Evolutionary conservation across 2,888 invertebrate genomes (phyloP).

Genomic region (Drosophila testacea): DNA sequence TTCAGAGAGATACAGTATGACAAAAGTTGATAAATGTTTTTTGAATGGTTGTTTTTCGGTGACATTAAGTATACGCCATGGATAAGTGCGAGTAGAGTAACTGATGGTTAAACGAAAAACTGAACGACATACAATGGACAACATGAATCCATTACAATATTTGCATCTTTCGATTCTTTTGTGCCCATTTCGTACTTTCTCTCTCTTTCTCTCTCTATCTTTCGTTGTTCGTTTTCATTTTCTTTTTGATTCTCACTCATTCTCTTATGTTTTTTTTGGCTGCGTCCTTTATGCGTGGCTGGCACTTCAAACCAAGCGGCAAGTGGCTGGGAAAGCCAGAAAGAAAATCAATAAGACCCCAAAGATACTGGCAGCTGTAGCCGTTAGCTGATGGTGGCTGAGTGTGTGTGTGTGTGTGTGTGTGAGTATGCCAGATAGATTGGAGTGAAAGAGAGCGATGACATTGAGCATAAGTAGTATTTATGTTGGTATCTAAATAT

Average conservation of each 20-base stretch:
- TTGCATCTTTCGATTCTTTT: constrained; percentile 66
- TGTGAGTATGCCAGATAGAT: constrained; percentile 7
- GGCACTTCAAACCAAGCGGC: constrained; percentile 59
- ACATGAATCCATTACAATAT: constrained; percentile 73
- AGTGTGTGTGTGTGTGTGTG: neutral
- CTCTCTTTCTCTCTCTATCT: constrained; percentile 1
- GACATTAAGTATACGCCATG: constrained; percentile 41
- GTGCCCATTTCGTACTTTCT: constrained; percentile 39
- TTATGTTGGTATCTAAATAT: constrained; percentile 79
- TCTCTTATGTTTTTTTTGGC: constrained; percentile 27
- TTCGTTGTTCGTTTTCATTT: constrained; percentile 13
- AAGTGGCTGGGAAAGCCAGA: constrained; percentile 71
- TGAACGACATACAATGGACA: constrained; percentile 14
- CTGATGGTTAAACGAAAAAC: neutral
- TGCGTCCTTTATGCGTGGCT: constrained; percentile 53
- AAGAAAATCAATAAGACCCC: constrained; percentile 76
- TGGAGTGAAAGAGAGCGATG: neutral
- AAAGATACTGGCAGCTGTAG: constrained; percentile 58
- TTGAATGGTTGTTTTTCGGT: neutral
- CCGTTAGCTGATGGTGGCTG: neutral
- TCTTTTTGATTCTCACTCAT: constrained; percentile 1
- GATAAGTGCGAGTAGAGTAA: neutral
- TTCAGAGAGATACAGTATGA: neutral
- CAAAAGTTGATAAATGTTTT: constrained; percentile 1
- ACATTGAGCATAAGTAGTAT: constrained; percentile 70